These are phyloP conservation scores for Axis porcinus DNA, from an alignment of 2,113 vertebrate species.

Conservation along the genomic window DNA sequence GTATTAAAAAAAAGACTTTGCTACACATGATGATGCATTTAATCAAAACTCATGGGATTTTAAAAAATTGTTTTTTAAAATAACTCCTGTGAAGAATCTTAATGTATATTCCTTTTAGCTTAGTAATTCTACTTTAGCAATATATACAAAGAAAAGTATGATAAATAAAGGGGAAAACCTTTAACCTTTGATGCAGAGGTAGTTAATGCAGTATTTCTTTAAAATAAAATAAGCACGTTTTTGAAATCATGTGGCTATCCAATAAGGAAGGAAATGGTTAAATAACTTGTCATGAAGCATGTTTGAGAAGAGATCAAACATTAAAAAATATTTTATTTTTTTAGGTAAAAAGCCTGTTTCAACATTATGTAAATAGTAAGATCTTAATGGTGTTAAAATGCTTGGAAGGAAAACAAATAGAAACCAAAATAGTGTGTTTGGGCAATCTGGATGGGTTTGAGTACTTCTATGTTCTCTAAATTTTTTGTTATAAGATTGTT, in stretches of 20 bases:
- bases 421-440: neutral
- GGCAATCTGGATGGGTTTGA: neutral
- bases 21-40: fast-evolving
- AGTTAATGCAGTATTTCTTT: neutral
- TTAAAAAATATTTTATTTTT: neutral
- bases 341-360: neutral
- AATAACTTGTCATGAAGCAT: neutral
- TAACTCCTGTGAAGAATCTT: neutral
- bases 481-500: neutral
- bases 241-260: neutral
- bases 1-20: neutral
- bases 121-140: neutral
- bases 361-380: neutral
- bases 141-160: neutral
- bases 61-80: neutral
- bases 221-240: neutral
- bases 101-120: neutral
- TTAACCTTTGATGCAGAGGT: neutral
- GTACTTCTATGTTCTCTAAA: neutral
- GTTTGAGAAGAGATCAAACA: neutral
- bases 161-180: neutral
- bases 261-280: neutral
- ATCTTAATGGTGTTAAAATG: neutral
- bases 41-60: neutral
- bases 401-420: neutral